A percentile compares a stretch with the other conserved stretches of the same genome.
Conservation (phyloP, 1,140 invertebrate genomes). For the Bicyclus anynana region DNA sequence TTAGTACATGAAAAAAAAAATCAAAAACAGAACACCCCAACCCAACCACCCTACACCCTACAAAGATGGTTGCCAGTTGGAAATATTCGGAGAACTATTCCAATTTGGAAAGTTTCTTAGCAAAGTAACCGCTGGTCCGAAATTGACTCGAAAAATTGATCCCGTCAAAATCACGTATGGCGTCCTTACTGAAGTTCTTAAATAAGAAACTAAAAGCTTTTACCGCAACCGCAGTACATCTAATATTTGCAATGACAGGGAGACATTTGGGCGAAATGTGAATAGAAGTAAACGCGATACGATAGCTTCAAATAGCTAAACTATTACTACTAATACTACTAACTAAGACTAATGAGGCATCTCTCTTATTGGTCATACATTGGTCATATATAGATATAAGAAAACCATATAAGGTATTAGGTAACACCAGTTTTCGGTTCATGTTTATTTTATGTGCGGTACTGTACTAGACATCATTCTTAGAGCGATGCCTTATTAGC, state of each 20-base stretch:
- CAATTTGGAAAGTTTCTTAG: conserved; percentile 66
- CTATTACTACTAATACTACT: no score
- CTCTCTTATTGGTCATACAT: no score
- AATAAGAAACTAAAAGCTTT: conserved; percentile 14
- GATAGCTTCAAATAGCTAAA: no score
- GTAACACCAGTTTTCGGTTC: no score
- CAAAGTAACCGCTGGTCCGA: conserved; percentile 37
- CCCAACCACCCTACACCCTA: conserved; percentile 33
- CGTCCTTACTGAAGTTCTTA: conserved; percentile 1
- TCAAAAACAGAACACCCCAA: conserved; percentile 26
- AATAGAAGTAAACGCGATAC: conserved; percentile 3
- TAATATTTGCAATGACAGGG: conserved; percentile 3
- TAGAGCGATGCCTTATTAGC: no score
- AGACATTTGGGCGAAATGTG: conserved; percentile 7
- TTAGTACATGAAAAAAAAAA: conserved; percentile 53
- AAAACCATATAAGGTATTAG: no score
- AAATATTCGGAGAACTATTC: conserved; percentile 68
- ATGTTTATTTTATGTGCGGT: no score
- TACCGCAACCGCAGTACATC: background rate
- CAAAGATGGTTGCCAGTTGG: conserved; percentile 55
- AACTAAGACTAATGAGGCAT: no score
- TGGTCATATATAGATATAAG: no score
- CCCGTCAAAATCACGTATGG: conserved; percentile 22
- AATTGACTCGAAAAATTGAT: conserved; percentile 42
- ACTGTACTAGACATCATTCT: no score